phyloP scores from a whole-genome alignment of 2,888 invertebrate species.

The Melolontha melolontha region DNA sequence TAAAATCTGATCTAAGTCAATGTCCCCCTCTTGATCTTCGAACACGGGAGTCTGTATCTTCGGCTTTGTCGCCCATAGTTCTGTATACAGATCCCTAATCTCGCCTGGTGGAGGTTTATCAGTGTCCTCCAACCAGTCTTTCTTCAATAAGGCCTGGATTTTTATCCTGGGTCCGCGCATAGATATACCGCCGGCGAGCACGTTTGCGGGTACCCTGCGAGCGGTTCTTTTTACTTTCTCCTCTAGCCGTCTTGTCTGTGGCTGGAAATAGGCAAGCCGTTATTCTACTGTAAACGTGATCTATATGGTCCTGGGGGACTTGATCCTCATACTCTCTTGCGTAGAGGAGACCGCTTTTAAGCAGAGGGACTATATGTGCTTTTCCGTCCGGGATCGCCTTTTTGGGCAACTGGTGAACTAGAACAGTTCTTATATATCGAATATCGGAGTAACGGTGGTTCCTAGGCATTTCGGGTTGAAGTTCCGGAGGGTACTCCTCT shows the following conservation, averaged over 20 bases:
- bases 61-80: conserved; percentile 52
- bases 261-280: conserved; percentile 6
- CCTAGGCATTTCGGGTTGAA: conserved; percentile 3
- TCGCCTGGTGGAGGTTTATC: conserved; percentile 23
- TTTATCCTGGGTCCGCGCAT: no score
- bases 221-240: not conserved
- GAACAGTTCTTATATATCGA: conserved; percentile 9
- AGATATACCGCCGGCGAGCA: no score
- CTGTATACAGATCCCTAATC: conserved; percentile 49
- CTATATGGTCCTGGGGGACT: conserved; percentile 43
- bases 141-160: no score
- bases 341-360: conserved; percentile 39
- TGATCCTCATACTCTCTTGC: conserved; percentile 23
- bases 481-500: not conserved
- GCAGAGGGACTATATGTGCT: conserved; percentile 35
- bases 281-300: conserved; percentile 35
- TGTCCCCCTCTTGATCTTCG: conserved; percentile 39
- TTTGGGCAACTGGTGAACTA: conserved; percentile 12
- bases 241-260: not conserved
- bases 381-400: conserved; percentile 24
- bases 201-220: conserved; percentile 32
- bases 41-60: conserved; percentile 46
- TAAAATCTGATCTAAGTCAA: no score
- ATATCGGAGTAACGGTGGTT: not conserved
- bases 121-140: conserved; percentile 44